Evolutionary conservation across 2,797 vertebrate genomes (phyloP).

Genomic region (Crenuchus spilurus): DNA sequence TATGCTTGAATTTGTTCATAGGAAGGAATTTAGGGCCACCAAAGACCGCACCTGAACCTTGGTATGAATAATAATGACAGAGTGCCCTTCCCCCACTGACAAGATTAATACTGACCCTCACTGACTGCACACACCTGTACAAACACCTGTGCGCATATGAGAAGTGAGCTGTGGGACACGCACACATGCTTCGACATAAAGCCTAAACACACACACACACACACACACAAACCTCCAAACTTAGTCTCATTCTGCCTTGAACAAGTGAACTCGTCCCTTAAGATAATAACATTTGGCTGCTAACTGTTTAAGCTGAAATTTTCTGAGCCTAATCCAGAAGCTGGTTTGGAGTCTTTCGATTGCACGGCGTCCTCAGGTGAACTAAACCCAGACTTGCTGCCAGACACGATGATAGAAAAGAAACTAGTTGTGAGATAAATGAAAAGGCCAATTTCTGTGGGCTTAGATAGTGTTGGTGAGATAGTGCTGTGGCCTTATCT

Average conservation of each 20-base stretch:
- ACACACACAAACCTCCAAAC: conserved; percentile 8
- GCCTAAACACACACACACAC: background rate
- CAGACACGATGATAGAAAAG: conserved; percentile 10
- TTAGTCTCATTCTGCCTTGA: background rate
- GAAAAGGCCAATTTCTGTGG: conserved; percentile 41
- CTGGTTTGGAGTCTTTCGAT: background rate
- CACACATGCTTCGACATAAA: conserved; percentile 6
- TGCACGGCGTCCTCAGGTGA: background rate
- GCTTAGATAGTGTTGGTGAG: conserved; percentile 42
- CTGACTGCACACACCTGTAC: conserved; percentile 73
- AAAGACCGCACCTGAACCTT: background rate
- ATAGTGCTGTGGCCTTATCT: conserved; percentile 58
- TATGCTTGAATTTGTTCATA: conserved; percentile 48
- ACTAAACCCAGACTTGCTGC: background rate
- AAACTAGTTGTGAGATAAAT: conserved; percentile 40
- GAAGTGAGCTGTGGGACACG: conserved; percentile 22
- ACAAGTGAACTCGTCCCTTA: background rate
- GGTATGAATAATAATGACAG: conserved; percentile 54
- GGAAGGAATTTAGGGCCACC: conserved; percentile 63
- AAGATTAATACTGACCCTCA: conserved; percentile 65
- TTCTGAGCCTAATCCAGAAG: background rate
- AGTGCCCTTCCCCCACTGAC: conserved; percentile 64
- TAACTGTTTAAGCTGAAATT: background rate
- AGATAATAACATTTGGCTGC: background rate
- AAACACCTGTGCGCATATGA: conserved; percentile 63